Percentiles rank a stretch among this genome's conserved stretches.
phyloP scores from a whole-genome alignment of 2,888 invertebrate genomes.

The Himalopsyche tibetana region DNA sequence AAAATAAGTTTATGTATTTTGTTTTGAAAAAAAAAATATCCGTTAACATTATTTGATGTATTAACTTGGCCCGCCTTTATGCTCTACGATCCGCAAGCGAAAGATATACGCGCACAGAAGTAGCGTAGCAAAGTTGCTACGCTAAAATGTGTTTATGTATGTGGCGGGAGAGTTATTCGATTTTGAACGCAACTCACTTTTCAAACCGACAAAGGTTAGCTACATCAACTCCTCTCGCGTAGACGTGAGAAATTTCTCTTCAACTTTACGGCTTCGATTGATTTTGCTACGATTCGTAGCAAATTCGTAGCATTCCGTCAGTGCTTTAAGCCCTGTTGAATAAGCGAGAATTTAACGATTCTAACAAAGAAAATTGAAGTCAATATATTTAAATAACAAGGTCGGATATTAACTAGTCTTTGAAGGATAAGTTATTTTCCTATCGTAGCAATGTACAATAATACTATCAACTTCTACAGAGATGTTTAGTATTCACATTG shows the following conservation, averaged over 20 bases:
- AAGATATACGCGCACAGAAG: background rate
- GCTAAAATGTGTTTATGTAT: constrained; percentile 19
- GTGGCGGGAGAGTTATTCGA: constrained; percentile 34
- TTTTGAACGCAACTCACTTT: constrained; percentile 15
- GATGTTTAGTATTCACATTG: too few species aligned
- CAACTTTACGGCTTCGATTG: constrained; percentile 27
- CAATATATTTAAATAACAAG: background rate
- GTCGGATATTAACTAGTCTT: too few species aligned
- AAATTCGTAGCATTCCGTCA: background rate
- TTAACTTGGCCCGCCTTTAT: background rate
- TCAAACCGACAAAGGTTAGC: constrained; percentile 19
- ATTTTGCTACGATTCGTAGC: background rate
- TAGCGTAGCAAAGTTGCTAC: constrained; percentile 17
- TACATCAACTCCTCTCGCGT: background rate
- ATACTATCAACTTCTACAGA: too few species aligned
- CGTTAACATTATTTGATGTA: background rate
- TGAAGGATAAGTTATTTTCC: too few species aligned
- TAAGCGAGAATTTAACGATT: background rate
- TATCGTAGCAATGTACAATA: too few species aligned
- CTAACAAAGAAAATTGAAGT: background rate
- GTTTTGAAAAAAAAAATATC: too few species aligned
- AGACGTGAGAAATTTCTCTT: constrained; percentile 15
- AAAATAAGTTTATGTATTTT: too few species aligned
- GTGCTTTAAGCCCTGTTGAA: background rate
- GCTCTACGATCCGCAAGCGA: background rate